Base-by-base conservation (phyloP, 2,888 invertebrate species). In the Pocota personata region DNA sequence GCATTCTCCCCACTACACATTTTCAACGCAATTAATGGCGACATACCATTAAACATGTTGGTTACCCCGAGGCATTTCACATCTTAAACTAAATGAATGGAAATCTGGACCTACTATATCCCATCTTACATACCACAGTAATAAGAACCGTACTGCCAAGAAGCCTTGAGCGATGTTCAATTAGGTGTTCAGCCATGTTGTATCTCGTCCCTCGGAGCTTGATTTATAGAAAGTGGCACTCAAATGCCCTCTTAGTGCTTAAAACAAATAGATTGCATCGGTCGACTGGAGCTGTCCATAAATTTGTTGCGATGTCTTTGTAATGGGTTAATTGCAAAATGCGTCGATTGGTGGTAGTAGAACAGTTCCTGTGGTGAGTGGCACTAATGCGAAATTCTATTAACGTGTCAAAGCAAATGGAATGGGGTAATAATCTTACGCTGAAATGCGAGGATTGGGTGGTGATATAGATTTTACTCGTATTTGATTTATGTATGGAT, bases 1-100 rank as follows among this genome's bases (percentile, higher is more conserved):
- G 2, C 50, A 58, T 3, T 24, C 27, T 7, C 10, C 10, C n/a
- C 24, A n/a, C 32, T 8, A 19, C n/a, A 27, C 14, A n/a, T 24
- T 32, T 32, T 55, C 32, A 55, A 37, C 8, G 21, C 35, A 50
- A 50, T 40, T 67, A 67, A 67, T 67, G 50, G 16, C 3, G 67
- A 40, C 40, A 32, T 67, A 37, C 67, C 52, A 52, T 52, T 52
- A 37, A 66, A 37, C 67, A 67, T 19, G n/a, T 50, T 37, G 14
- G 19, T 52, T 50, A 52, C n/a, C 52, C 32, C 3, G 30, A 10
- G 50, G 50, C 16, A 21, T 16, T 30, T 16, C 16, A 43, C 43
- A 21, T 3, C 24, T 32, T 21, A 21, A 21, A 48, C 48, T 21
- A 48, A 48, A 48, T 19, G 46, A 46, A 46, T 46, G 16, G 7